These are phyloP conservation scores for Rhinoptilus africanus DNA, from an alignment of 2,113 vertebrate species.

Conservation along the genomic window DNA sequence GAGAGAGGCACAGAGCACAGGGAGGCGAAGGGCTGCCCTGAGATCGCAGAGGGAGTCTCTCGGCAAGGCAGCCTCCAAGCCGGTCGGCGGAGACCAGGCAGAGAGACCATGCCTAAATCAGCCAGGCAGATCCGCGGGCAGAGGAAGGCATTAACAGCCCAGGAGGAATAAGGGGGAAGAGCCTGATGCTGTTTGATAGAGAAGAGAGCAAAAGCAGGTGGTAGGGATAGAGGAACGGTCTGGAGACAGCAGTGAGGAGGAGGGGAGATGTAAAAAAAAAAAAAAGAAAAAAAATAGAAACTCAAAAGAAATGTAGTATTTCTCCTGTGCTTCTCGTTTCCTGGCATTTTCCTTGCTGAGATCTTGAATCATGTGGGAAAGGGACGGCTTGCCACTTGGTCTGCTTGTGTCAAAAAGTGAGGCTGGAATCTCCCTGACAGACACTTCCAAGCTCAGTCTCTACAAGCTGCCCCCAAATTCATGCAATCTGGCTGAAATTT, in stretches of 20 bases:
- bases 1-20: background rate
- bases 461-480: background rate
- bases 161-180: background rate
- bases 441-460: background rate
- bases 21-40: background rate
- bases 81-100: accelerated
- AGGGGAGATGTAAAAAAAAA: background rate
- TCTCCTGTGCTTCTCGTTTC: background rate
- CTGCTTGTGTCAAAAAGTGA: background rate
- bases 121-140: background rate
- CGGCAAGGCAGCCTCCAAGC: background rate
- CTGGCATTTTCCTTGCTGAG: background rate
- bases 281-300: background rate
- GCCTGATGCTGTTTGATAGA: background rate
- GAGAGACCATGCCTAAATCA: background rate
- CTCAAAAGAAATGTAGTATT: background rate
- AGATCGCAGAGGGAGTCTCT: background rate
- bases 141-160: background rate
- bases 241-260: background rate
- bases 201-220: background rate
- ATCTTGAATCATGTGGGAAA: background rate
- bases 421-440: background rate
- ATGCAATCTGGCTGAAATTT: background rate
- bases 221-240: background rate
- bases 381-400: background rate